phyloP scores from a whole-genome alignment of 2,113 vertebrate genomes.

The Sitta europaea region DNA sequence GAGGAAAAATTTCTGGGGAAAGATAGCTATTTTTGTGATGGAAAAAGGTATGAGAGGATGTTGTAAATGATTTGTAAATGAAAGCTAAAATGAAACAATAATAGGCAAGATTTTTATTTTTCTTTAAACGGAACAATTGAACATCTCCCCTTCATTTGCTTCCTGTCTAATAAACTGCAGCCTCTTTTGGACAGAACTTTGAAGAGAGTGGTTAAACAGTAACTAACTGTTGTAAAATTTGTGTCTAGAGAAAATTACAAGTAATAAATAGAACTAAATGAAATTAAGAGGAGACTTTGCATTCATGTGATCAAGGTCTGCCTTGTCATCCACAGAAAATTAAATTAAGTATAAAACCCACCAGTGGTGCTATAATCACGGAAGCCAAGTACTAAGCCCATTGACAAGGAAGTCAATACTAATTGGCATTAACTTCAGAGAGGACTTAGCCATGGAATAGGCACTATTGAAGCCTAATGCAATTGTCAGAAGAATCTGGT shows the following conservation, averaged over 20 bases:
- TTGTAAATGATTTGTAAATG: not conserved
- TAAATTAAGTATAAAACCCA: not conserved
- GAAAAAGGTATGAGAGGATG: not conserved
- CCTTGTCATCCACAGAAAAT: not conserved
- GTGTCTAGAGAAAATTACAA: not conserved
- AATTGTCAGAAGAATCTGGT: not conserved
- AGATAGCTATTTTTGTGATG: not conserved
- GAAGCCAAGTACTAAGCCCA: not conserved
- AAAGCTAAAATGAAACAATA: not conserved
- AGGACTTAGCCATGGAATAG: not conserved
- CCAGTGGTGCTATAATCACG: not conserved
- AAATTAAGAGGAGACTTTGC: conserved; percentile 8
- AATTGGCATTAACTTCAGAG: not conserved
- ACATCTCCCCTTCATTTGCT: not conserved
- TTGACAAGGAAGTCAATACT: not conserved
- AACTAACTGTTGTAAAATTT: not conserved
- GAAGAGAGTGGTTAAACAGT: not conserved
- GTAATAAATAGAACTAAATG: conserved; percentile 2
- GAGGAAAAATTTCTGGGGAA: not conserved
- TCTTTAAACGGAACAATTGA: not conserved
- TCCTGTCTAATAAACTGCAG: not conserved
- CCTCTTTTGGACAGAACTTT: not conserved
- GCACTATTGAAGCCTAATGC: not conserved
- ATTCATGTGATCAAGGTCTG: not conserved
- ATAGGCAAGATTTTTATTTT: not conserved